Conservation (phyloP, 2,797 vertebrate genomes). For the Cirrhinus molitorella region DNA sequence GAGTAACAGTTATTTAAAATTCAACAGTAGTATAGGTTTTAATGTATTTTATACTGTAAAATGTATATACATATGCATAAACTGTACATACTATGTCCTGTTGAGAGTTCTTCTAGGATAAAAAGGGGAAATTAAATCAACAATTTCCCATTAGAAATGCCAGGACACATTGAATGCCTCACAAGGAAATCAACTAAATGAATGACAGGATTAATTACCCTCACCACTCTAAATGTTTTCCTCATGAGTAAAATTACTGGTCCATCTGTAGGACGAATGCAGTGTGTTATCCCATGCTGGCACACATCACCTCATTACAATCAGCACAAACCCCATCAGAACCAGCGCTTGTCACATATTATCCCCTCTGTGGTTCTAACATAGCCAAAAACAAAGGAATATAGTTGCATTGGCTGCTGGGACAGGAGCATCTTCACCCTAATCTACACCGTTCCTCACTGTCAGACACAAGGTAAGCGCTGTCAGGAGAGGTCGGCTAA, state of each 20-base stretch:
- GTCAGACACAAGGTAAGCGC: conserved; percentile 25
- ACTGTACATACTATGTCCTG: too few relatives aligned
- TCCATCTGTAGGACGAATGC: conserved; percentile 52
- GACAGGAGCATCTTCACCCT: neutral
- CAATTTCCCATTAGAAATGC: too few relatives aligned
- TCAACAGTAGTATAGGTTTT: too few relatives aligned
- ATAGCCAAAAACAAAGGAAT: conserved; percentile 20
- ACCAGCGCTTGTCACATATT: conserved; percentile 14
- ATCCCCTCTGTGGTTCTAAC: neutral
- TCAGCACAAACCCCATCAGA: conserved; percentile 19
- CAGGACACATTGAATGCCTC: neutral
- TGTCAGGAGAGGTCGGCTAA: conserved; percentile 1
- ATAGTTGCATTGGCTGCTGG: neutral
- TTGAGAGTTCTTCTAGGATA: too few relatives aligned
- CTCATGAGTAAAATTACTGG: conserved; percentile 33
- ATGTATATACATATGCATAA: neutral
- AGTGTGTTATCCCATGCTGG: conserved; percentile 47
- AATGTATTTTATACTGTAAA: too few relatives aligned
- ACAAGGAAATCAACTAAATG: neutral
- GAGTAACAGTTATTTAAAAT: too few relatives aligned
- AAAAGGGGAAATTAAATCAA: neutral
- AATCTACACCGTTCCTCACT: neutral
- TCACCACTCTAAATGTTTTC: conserved; percentile 46
- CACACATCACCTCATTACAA: conserved; percentile 28
- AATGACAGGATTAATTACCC: neutral